Conservation (phyloP, 92 coral and sea anemone genomes). For the Phymanthus crucifer region DNA sequence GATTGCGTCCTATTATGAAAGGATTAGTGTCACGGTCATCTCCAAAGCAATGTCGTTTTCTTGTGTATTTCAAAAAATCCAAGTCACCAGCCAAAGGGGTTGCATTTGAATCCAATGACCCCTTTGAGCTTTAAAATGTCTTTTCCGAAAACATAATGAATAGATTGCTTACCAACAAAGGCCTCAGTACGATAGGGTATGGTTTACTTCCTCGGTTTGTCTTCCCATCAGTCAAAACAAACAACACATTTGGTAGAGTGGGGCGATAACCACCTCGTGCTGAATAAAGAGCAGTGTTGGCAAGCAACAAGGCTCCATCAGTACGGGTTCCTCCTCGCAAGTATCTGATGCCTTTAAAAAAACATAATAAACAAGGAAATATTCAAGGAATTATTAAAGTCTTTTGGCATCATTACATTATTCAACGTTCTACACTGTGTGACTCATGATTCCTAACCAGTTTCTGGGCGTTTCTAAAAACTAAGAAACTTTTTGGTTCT, state of each 20-base stretch:
- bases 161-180: slow-evolving; percentile 35
- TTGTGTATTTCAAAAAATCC: no score
- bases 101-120: no score
- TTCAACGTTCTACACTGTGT: no score
- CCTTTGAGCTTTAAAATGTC: no score
- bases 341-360: slow-evolving; percentile 25
- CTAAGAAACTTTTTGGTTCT: no score
- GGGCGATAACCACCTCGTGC: slow-evolving; percentile 50
- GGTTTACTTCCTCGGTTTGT: slow-evolving; percentile 47
- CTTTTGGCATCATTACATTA: background rate
- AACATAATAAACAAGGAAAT: background rate
- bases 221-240: slow-evolving; percentile 60
- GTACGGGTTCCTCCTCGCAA: slow-evolving; percentile 57
- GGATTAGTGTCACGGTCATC: no score
- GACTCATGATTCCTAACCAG: no score
- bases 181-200: slow-evolving; percentile 37
- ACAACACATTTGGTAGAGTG: slow-evolving; percentile 47
- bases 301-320: slow-evolving; percentile 42
- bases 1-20: no score
- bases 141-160: no score
- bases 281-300: slow-evolving; percentile 45
- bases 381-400: background rate
- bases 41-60: no score
- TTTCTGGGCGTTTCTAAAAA: no score
- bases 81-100: no score